These are phyloP conservation scores for Cyprinus carpio DNA, from an alignment of 2,113 vertebrate genomes.

Conservation along the genomic window DNA sequence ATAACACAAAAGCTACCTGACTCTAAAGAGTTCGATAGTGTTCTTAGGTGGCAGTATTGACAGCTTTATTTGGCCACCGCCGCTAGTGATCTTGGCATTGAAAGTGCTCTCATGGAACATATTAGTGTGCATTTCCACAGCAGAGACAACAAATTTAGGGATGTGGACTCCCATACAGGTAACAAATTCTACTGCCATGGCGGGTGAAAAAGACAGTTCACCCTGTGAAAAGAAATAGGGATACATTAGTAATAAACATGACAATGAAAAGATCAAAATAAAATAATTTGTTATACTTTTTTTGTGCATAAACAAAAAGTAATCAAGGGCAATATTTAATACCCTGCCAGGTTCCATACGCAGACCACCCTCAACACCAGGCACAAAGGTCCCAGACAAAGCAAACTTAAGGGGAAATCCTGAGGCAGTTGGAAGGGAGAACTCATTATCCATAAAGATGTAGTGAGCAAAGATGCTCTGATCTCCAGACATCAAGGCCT, in stretches of 20 bases:
- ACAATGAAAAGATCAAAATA: not conserved
- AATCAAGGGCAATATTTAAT: slow-evolving; percentile 62
- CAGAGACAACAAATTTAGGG: slow-evolving; percentile 80
- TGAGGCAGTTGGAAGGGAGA: slow-evolving; percentile 84
- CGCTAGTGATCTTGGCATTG: slow-evolving; percentile 73
- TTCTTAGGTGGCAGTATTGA: slow-evolving; percentile 78
- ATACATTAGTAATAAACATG: not conserved
- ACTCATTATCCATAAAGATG: slow-evolving; percentile 92
- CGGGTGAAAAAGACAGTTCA: slow-evolving; percentile 80
- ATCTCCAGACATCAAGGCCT: slow-evolving; percentile 73
- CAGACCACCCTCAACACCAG: slow-evolving; percentile 81
- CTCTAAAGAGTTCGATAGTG: slow-evolving; percentile 79
- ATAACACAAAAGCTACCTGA: slow-evolving; percentile 68
- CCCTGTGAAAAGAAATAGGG: slow-evolving; percentile 55
- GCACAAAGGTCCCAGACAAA: slow-evolving; percentile 80
- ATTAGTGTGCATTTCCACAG: slow-evolving; percentile 83
- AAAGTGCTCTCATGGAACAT: slow-evolving; percentile 84
- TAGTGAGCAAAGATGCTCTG: slow-evolving; percentile 87
- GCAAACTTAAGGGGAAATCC: slow-evolving; percentile 88
- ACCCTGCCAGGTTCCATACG: slow-evolving; percentile 69
- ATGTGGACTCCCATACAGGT: slow-evolving; percentile 82
- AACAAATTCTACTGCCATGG: slow-evolving; percentile 83
- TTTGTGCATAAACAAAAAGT: not conserved
- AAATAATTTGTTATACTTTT: not conserved
- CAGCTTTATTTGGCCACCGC: slow-evolving; percentile 77